Percentiles rank a stretch among this genome's conserved stretches.
These are phyloP conservation scores for Pachypsylla venusta DNA, from an alignment of 1,140 invertebrate genomes.

Conservation along the genomic window DNA sequence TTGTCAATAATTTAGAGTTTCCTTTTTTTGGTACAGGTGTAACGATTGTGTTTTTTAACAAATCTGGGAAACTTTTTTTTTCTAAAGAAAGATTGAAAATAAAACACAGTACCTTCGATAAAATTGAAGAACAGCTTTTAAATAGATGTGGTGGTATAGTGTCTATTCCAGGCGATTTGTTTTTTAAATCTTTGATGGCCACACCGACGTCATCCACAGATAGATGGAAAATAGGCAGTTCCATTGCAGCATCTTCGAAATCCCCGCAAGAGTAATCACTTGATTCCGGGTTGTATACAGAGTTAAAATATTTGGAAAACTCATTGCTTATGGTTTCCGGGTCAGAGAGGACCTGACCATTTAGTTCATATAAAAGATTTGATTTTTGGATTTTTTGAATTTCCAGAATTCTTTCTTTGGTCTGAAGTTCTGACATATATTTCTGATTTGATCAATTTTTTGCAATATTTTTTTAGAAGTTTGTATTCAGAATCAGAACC, in stretches of 20 bases:
- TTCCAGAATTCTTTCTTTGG: too few relatives aligned
- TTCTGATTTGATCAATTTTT: too few relatives aligned
- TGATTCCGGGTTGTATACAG: not conserved
- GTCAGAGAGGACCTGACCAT: not conserved
- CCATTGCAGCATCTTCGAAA: not conserved
- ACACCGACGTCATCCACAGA: not conserved
- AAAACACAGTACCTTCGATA: not conserved
- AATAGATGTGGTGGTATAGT: not conserved
- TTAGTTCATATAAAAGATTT: too few relatives aligned
- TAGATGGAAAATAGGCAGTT: not conserved
- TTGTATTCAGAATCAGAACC: too few relatives aligned
- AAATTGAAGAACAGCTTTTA: not conserved
- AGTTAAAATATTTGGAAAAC: not conserved
- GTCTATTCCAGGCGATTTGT: not conserved
- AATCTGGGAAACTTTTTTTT: not conserved
- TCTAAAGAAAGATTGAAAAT: not conserved
- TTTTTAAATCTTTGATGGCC: not conserved
- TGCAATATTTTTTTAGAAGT: too few relatives aligned
- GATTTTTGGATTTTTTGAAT: too few relatives aligned
- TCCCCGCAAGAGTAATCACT: not conserved
- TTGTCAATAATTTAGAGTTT: not conserved
- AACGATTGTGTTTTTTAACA: not conserved
- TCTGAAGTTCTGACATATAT: too few relatives aligned
- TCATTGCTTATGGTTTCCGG: not conserved
- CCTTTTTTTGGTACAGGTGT: not conserved